Evolutionary conservation across 2,113 vertebrate genomes (phyloP).

Genomic region (Corythoichthys haematopterus): DNA sequence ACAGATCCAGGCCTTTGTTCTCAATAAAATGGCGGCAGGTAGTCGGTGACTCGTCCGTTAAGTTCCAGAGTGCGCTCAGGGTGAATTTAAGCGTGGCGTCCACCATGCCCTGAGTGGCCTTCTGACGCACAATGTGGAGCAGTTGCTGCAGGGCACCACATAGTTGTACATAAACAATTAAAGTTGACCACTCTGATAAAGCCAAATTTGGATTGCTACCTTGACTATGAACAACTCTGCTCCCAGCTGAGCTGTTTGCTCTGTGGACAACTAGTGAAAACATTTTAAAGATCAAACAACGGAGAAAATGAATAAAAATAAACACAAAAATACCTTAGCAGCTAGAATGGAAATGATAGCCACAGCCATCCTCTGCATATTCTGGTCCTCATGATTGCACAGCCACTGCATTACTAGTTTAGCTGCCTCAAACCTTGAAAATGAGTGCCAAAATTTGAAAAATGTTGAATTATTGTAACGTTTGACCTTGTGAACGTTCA

Average conservation of each 20-base stretch:
- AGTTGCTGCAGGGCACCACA: constrained; percentile 79
- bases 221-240: constrained; percentile 96
- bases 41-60: constrained; percentile 98
- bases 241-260: constrained; percentile 94
- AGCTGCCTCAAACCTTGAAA: constrained; percentile 91
- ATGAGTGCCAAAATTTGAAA: not conserved
- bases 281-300: not conserved
- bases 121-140: constrained; percentile 96
- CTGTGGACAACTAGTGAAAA: constrained; percentile 85
- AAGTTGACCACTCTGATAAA: not conserved
- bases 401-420: constrained; percentile 99
- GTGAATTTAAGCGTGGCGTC: constrained; percentile 98
- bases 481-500: not conserved
- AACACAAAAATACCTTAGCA: constrained; percentile 81
- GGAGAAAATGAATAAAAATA: not conserved
- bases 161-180: not conserved
- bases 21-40: constrained; percentile 98
- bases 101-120: constrained; percentile 88
- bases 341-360: constrained; percentile 98
- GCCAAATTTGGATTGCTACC: constrained; percentile 63
- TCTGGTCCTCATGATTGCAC: constrained; percentile 98
- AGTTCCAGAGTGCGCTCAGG: constrained; percentile 95
- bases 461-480: not conserved
- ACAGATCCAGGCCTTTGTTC: constrained; percentile 95
- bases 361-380: constrained; percentile 99